Conservation (phyloP, 1,140 invertebrate genomes). For the Atta colombica region DNA sequence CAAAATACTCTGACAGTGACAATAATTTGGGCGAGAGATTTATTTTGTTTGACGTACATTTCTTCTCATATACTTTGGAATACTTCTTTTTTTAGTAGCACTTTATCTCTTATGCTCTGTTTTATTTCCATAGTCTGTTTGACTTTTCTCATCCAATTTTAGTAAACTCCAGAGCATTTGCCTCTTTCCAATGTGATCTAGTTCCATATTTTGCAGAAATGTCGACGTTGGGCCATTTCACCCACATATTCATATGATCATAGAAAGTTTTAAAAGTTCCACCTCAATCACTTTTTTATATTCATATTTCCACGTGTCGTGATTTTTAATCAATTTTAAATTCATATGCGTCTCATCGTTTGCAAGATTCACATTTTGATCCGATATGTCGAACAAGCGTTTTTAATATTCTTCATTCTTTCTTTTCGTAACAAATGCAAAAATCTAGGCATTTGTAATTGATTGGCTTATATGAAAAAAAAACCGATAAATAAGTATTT, state of each 20-base stretch:
- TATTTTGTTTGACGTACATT: not conserved
- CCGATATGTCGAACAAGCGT: not conserved
- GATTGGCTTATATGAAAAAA: not conserved
- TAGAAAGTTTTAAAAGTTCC: constrained; percentile 42
- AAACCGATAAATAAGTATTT: not conserved
- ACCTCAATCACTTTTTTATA: constrained; percentile 22
- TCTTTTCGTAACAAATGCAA: not conserved
- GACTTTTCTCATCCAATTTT: constrained; percentile 40
- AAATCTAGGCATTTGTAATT: not conserved
- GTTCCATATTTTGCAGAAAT: constrained; percentile 32
- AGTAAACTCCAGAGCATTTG: constrained; percentile 9
- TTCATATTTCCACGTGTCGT: constrained; percentile 26
- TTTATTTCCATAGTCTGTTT: constrained; percentile 27
- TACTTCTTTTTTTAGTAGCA: not conserved
- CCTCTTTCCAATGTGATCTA: constrained; percentile 33
- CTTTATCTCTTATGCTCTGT: not conserved
- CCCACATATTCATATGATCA: not conserved
- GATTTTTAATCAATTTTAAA: constrained; percentile 42
- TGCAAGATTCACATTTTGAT: not conserved
- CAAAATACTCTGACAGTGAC: not conserved
- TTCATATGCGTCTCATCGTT: constrained; percentile 7
- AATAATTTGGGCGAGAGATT: not conserved
- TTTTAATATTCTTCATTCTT: not conserved
- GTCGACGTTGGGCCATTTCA: not conserved
- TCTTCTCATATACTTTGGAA: constrained; percentile 2